Evolutionary conservation across 2,113 vertebrate species (phyloP), one percentile per base, ranked within the genome.

Genomic region (Cricetomys ansorgei): DNA sequence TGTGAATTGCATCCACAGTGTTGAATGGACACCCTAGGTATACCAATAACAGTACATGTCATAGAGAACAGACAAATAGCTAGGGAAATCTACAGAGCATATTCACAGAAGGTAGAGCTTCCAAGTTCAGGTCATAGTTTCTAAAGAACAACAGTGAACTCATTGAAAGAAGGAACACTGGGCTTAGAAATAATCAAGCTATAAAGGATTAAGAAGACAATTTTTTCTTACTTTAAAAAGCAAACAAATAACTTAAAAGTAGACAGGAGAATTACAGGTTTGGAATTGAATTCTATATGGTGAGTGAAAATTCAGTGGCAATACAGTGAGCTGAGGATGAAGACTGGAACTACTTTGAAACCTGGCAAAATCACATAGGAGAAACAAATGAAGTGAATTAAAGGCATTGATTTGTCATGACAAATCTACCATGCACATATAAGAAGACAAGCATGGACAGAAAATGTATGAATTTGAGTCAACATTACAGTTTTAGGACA

Each of bases 201-300:
- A 70, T 62, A 87, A 81, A 87, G 25, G 25, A 43, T 5, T 91
- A n/a, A 91, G 25, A 83, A 88, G 88, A 53, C 4, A 50, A 91
- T 91, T 57, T 88, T 27, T 96, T 88, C 13, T 43, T 64, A 10
- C 27, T 65, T 96, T 77, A 59, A 27, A 94, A 94, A 10, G 72
- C 64, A 84, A 72, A 62, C 50, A 67, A 77, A 67, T 53, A 91
- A 93, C n/a, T n/a, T n/a, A n/a, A 95, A 45, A 92, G 93, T 21
- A 84, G 29, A 31, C 25, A 80, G 16, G 67, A 45, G 34, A 93
- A 73, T 83, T 69, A 34, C 25, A 57, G n/a, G 57, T 48, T 94
- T 64, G 84, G 16, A 85, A 57, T 4, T 37, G 37, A 5, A n/a
- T n/a, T 7, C 13, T 11, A 21, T n/a, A 19, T 70, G 37, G n/a